A percentile compares a stretch with the other conserved stretches of the same genome.
Conservation (phyloP, 1,140 invertebrate species). For the silkworm (Bombyx mori) region DNA sequence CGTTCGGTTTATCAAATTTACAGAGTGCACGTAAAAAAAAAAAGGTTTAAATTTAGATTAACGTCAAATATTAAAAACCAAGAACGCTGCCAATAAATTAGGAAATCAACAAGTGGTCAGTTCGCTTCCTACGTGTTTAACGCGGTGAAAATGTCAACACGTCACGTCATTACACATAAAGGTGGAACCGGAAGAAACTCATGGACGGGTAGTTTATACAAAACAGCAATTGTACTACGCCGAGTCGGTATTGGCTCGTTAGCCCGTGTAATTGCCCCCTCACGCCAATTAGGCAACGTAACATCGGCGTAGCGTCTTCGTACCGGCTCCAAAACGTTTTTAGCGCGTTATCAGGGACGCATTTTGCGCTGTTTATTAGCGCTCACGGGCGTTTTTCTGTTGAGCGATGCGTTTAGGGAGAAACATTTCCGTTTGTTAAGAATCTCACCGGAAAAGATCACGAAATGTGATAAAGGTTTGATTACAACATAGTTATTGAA, state of each 20-base stretch:
- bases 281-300: constrained; percentile 19
- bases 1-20: no score
- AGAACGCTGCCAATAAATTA: no score
- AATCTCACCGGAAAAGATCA: neutral
- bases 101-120: no score
- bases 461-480: no score
- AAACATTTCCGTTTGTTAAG: neutral
- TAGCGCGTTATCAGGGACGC: constrained; percentile 11
- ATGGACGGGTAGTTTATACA: neutral
- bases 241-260: constrained; percentile 6
- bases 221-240: neutral
- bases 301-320: constrained; percentile 12
- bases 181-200: neutral
- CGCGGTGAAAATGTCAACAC: no score
- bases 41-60: no score
- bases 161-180: no score
- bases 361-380: constrained; percentile 5
- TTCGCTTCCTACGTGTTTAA: no score
- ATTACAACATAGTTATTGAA: no score
- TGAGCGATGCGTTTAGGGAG: neutral
- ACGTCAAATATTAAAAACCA: no score
- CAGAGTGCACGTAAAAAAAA: no score
- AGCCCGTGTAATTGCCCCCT: constrained; percentile 15
- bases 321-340: constrained; percentile 10
- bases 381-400: neutral